Evolutionary conservation across 2,888 invertebrate genomes (phyloP).

Genomic region (Drosophila lacicola): DNA sequence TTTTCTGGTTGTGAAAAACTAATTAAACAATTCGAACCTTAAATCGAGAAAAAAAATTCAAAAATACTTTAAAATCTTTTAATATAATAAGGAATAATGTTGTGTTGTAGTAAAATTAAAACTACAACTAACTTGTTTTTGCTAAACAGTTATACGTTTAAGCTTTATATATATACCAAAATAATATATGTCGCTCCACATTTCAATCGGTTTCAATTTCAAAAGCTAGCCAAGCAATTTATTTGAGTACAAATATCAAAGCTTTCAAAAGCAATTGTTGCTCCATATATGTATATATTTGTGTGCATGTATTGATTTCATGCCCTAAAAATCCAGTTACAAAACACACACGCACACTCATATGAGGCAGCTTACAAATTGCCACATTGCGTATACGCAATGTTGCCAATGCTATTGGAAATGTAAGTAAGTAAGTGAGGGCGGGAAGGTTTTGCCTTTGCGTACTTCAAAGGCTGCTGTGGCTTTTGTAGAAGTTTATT

Average conservation of each 20-base stretch:
- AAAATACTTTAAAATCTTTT: too few relatives aligned
- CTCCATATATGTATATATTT: not conserved
- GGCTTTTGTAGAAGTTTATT: slow-evolving; percentile 44
- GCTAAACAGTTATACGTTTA: too few relatives aligned
- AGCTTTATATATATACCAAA: too few relatives aligned
- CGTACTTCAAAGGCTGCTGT: slow-evolving; percentile 10
- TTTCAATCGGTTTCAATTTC: not conserved
- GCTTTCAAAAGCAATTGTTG: slow-evolving; percentile 15
- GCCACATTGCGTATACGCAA: slow-evolving; percentile 59
- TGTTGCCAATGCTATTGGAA: slow-evolving; percentile 17
- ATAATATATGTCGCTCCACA: too few relatives aligned
- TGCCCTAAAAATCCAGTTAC: slow-evolving; percentile 25
- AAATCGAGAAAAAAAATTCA: too few relatives aligned
- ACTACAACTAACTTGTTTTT: too few relatives aligned
- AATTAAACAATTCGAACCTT: too few relatives aligned
- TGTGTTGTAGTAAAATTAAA: too few relatives aligned
- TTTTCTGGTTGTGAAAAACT: too few relatives aligned
- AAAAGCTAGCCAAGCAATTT: not conserved
- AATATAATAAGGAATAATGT: too few relatives aligned
- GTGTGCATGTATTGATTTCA: slow-evolving; percentile 15
- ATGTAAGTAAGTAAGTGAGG: not conserved
- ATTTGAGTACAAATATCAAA: not conserved
- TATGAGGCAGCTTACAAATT: slow-evolving; percentile 9
- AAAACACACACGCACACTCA: slow-evolving; percentile 2
- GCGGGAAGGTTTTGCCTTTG: not conserved